phyloP scores from a whole-genome alignment of 2,113 vertebrate species.

The Halcyon malimbica region DNA sequence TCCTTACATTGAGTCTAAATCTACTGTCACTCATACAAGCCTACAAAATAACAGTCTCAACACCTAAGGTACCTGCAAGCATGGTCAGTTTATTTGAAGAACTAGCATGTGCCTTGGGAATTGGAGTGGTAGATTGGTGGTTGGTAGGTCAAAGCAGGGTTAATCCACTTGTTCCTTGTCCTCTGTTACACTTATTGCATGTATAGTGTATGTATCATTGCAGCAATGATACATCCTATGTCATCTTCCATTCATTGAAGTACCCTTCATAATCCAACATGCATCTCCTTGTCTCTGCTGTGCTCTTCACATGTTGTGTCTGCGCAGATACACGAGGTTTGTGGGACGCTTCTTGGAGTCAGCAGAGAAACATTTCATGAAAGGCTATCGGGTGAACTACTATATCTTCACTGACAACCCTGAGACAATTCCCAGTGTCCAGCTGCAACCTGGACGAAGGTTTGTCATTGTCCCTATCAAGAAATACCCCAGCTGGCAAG shows the following conservation, averaged over 20 bases:
- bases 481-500: slow-evolving; percentile 70
- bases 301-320: neutral
- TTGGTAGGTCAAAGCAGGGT: neutral
- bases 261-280: too few relatives aligned
- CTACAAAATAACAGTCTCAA: neutral
- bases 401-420: slow-evolving; percentile 80
- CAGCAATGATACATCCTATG: neutral
- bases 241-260: neutral
- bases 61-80: neutral
- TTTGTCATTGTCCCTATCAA: neutral
- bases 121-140: neutral
- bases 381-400: slow-evolving; percentile 70
- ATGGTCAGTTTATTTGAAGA: neutral
- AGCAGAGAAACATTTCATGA: slow-evolving; percentile 78
- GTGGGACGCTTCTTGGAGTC: slow-evolving; percentile 74
- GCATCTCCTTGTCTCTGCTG: neutral
- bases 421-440: neutral
- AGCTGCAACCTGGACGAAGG: neutral
- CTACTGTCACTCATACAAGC: neutral
- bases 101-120: neutral
- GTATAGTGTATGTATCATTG: neutral
- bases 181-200: neutral
- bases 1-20: neutral
- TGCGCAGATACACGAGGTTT: slow-evolving; percentile 73
- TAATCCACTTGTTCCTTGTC: neutral